Evolutionary conservation across 2,113 vertebrate species (phyloP), one percentile per base, ranked within the genome.

Genomic region (Catagonus wagneri): DNA sequence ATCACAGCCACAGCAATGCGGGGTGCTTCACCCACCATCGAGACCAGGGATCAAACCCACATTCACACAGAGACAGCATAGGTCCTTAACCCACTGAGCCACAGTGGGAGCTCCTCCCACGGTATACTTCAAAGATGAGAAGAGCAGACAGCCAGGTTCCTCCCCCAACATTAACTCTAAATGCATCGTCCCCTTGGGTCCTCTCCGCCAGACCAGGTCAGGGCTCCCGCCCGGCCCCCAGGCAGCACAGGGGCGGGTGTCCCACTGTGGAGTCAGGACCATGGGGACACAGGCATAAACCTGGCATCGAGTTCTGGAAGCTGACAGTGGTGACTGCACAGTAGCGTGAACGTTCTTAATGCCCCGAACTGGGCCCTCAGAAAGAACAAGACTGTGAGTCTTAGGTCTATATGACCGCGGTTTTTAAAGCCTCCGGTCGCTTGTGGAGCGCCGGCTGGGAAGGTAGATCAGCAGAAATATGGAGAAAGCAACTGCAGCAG

Each of bases 111-210:
- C 44, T 44, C 44, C 44, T 44, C 8, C 0, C 23, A 14, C 32
- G 58, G 27, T 23, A 7, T 68, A 50, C 15, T 32, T n/a, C 27
- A 56, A 89, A 80, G 34, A n/a, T 20, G 44, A n/a, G 9, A 8
- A 32, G 39, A 65, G 39, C 50, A 76, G 32, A 8, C 6, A 1
- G 66, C 15, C 56, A 13, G 3, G 44, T 44, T 44, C 10, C 0
- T 20, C 25, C 13, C 29, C 2, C 6, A 1, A 52, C 11, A 12
- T 1, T 1, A 6, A n/a, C 20, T 2, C 13, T 25, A 60, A 54
- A 3, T 2, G 13, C 13, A 17, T 6, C 16, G n/a, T 29, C 17
- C 10, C 32, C 27, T 13, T 11, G 56, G 32, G 54, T 12, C 54
- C 15, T 60, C 10, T 68, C 10, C 76, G 52, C 56, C 5, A 4